phyloP scores from a whole-genome alignment of 2,888 invertebrate genomes.

The Melitaea athalia region DNA sequence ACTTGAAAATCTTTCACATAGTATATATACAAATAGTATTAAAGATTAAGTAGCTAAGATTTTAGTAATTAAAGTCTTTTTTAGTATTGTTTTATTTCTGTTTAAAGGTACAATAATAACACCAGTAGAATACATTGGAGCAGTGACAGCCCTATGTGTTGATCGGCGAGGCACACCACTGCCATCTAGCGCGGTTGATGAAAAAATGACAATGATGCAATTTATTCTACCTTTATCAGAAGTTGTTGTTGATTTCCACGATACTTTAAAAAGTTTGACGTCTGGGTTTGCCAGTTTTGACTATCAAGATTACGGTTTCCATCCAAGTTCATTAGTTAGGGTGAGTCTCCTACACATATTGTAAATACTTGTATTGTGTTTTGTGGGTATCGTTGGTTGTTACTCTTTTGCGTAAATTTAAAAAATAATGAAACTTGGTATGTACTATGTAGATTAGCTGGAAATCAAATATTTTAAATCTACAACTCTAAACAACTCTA shows the following conservation, averaged over 20 bases:
- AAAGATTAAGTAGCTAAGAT: background rate
- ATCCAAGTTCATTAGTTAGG: constrained; percentile 89
- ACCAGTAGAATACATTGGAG: constrained; percentile 88
- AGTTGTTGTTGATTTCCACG: constrained; percentile 97
- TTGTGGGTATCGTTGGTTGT: no score
- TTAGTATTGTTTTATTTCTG: background rate
- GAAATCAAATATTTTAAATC: no score
- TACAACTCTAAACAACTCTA: no score
- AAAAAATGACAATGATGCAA: constrained; percentile 90
- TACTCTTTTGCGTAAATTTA: no score
- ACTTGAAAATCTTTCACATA: no score
- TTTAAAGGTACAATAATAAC: constrained; percentile 89
- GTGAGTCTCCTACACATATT: constrained; percentile 70
- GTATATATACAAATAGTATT: no score
- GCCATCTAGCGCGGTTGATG: constrained; percentile 90
- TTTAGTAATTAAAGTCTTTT: background rate
- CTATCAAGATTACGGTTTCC: constrained; percentile 94
- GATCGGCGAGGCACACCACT: constrained; percentile 86
- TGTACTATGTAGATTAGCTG: no score
- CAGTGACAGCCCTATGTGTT: constrained; percentile 87
- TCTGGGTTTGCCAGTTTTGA: constrained; percentile 98
- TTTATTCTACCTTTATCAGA: constrained; percentile 95
- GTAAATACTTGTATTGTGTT: no score
- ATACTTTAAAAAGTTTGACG: constrained; percentile 92
- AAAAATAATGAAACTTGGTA: no score